A percentile compares a stretch with the other conserved stretches of the same genome.
These are phyloP conservation scores for Acrobasis suavella DNA, from an alignment of 2,888 invertebrate species.

Conservation along the genomic window DNA sequence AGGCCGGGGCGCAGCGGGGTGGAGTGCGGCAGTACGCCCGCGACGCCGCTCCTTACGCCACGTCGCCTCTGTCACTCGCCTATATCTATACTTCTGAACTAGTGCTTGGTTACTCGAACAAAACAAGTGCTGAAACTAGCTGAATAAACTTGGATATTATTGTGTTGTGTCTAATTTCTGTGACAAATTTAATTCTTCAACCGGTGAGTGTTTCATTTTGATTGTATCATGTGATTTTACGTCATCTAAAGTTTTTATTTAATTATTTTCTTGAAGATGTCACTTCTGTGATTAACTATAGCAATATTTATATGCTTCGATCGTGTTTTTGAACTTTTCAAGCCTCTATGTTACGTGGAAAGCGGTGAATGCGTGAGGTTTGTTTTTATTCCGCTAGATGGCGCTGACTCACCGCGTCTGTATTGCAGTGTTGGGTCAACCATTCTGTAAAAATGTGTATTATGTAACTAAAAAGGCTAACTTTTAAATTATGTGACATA, in stretches of 20 bases:
- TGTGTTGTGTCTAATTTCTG: constrained; percentile 12
- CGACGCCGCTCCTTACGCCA: constrained; percentile 45
- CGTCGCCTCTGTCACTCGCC: constrained; percentile 37
- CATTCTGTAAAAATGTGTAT: constrained; percentile 44
- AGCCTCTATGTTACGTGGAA: background rate
- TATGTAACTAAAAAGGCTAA: constrained; percentile 41
- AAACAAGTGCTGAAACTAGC: constrained; percentile 3
- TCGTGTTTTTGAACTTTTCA: background rate
- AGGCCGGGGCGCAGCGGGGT: constrained; percentile 47
- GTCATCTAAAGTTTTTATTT: background rate
- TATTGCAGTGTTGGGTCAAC: constrained; percentile 67
- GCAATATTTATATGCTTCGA: background rate
- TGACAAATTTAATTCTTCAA: constrained; percentile 4
- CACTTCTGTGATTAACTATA: background rate
- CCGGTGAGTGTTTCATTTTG: background rate
- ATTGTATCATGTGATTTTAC: background rate
- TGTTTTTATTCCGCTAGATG: constrained; percentile 53
- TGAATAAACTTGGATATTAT: constrained; percentile 6
- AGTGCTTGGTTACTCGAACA: constrained; percentile 30
- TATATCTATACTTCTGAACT: constrained; percentile 29
- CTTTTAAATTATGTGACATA: no score
- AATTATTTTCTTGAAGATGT: background rate
- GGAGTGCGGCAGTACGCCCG: constrained; percentile 57
- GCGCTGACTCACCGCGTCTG: constrained; percentile 60
- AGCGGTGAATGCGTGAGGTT: background rate